Percentiles rank a stretch among this genome's conserved stretches.
phyloP scores from a whole-genome alignment of 2,113 vertebrate species.

The Athene cunicularia region DNA sequence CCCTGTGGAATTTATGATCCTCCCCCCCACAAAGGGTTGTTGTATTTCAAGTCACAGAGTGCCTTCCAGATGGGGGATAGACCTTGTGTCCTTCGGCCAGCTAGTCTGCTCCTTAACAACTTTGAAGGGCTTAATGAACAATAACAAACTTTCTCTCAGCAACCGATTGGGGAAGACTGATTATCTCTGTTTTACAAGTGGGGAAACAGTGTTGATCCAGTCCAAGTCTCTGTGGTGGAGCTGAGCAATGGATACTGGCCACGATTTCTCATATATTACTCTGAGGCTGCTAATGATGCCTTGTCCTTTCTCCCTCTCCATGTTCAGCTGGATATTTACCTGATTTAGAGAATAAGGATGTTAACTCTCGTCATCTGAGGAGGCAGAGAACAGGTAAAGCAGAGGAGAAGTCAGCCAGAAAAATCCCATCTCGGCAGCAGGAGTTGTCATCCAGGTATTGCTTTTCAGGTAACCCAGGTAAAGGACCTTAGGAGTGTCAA shows the following conservation, averaged over 20 bases:
- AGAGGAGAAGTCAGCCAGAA: neutral
- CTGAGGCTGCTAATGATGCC: neutral
- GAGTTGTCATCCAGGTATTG: neutral
- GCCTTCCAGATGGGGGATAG: neutral
- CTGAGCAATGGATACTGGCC: neutral
- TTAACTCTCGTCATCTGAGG: neutral
- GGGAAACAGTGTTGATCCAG: neutral
- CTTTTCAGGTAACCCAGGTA: neutral
- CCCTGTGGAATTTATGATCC: neutral
- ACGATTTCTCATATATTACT: neutral
- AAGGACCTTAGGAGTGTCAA: neutral
- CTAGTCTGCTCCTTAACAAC: neutral
- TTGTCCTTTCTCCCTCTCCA: neutral
- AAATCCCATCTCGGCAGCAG: neutral
- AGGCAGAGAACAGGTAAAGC: neutral
- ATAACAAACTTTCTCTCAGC: slow-evolving; percentile 23
- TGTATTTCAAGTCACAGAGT: neutral
- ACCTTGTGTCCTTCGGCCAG: fast-evolving
- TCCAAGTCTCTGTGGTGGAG: neutral
- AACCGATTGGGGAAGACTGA: neutral
- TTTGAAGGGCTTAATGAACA: neutral
- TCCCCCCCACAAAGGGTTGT: neutral
- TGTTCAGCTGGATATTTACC: neutral
- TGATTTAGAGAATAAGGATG: neutral
- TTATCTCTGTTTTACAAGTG: neutral